Evolutionary conservation across 1,140 invertebrate genomes (phyloP).

Genomic region (Caerostris extrusa): DNA sequence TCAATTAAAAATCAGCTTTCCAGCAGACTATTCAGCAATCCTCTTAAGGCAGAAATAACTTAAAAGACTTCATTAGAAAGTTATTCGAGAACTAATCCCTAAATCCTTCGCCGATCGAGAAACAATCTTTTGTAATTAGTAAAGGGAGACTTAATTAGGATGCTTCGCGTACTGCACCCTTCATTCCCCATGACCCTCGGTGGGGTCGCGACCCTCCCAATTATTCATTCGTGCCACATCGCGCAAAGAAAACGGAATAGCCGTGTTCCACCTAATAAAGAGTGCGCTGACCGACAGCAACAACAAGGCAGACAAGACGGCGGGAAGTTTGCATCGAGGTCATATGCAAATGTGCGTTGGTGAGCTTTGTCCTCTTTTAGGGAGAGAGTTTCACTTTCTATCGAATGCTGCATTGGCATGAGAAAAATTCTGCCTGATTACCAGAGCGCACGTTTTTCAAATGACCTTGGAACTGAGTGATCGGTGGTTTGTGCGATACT

Average conservation of each 20-base stretch:
- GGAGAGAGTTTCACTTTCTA: not conserved
- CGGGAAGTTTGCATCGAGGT: slow-evolving; percentile 57
- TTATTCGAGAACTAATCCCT: not conserved
- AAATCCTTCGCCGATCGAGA: slow-evolving; percentile 3
- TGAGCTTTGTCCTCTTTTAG: slow-evolving; percentile 8
- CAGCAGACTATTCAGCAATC: no score
- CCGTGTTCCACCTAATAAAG: slow-evolving; percentile 14
- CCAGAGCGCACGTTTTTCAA: slow-evolving; percentile 9
- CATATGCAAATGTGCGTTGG: slow-evolving; percentile 60
- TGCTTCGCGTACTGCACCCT: slow-evolving; percentile 57
- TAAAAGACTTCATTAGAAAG: no score
- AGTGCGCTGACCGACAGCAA: slow-evolving; percentile 1
- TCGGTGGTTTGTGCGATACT: not conserved
- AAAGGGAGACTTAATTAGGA: slow-evolving; percentile 58
- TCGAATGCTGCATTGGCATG: slow-evolving; percentile 6
- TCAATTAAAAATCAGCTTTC: no score
- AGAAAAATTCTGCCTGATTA: not conserved
- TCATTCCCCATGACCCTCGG: slow-evolving; percentile 59
- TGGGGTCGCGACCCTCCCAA: slow-evolving; percentile 43
- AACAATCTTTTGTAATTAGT: slow-evolving; percentile 55
- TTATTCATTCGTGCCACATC: slow-evolving; percentile 46
- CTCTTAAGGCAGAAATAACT: no score
- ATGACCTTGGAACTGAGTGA: slow-evolving; percentile 11
- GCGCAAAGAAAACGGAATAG: not conserved
- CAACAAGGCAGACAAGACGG: slow-evolving; percentile 44